Evolutionary conservation across 2,797 vertebrate species (phyloP), one percentile per base, ranked within the genome.

Genomic region (Caiman crocodilus): DNA sequence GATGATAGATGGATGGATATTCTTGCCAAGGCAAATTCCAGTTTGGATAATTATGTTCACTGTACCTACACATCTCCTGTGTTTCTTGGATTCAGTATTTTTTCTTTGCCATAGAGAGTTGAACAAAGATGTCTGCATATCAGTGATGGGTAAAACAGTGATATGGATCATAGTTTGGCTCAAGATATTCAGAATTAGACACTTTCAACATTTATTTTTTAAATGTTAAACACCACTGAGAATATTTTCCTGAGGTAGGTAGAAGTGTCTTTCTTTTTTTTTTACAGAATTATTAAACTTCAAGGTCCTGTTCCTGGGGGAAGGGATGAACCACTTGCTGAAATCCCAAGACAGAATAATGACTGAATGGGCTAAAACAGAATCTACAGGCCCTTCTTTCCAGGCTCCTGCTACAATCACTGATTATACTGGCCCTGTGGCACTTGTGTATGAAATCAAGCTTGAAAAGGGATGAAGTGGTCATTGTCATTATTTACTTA

Each of bases 311-410:
- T 35, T 96, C 60, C 76, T 77, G 28, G 30, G 20, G 21, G 59
- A 50, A 79, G 78, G 85, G 63, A 90, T 50, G 42, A 50, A 50
- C 42, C 6, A 7, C 93, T 94, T 94, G 82, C 63, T 82, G n/a
- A 90, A 93, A 92, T 89, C 85, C 89, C 84, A 93, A 86, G 78
- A 50, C 59, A 14, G 79, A 90, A 94, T 95, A 94, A 86, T 90
- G 96, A 92, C 90, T 84, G 65, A 50, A 50, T 50, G 42, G 42
- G 42, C 42, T 50, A 50, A 89, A 90, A 89, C 79, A 20, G 78
- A 93, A 88, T 55, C 32, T 94, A 94, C 85, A 87, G 74, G 80
- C 74, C 78, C 96, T 17, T 64, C 50, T 94, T 90, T 95, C 78
- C 94, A 91, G n/a, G 42, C 73, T 75, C 67, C 63, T 93, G 76